Evolutionary conservation across 1,140 invertebrate species (phyloP).

Genomic region (Drosophila asahinai): DNA sequence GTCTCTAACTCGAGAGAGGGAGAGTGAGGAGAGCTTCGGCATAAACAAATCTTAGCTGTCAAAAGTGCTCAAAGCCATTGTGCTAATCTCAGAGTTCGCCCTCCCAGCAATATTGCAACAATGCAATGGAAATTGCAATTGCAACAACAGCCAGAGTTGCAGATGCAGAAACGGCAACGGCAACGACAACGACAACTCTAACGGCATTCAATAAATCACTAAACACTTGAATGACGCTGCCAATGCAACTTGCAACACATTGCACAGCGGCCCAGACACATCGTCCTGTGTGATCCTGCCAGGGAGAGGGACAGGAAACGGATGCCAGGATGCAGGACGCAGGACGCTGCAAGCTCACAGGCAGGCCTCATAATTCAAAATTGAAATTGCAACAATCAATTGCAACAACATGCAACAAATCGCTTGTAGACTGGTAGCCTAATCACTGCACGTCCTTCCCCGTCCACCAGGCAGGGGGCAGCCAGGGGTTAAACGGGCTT

Average conservation of each 20-base stretch:
- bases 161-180: constrained; percentile 35
- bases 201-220: constrained; percentile 85
- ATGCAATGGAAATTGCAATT: constrained; percentile 16
- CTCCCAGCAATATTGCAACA: constrained; percentile 7
- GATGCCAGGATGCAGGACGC: constrained; percentile 19
- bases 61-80: constrained; percentile 83
- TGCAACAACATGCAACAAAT: constrained; percentile 84
- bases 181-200: constrained; percentile 55
- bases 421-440: constrained; percentile 69
- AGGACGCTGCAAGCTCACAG: constrained; percentile 60
- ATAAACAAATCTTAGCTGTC: constrained; percentile 82
- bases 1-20: neutral
- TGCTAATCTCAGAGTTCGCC: constrained; percentile 66
- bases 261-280: constrained; percentile 54
- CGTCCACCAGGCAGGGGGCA: neutral
- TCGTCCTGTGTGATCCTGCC: constrained; percentile 10
- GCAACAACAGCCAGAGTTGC: neutral
- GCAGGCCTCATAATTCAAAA: constrained; percentile 81
- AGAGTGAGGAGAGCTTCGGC: constrained; percentile 24
- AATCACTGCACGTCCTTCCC: constrained; percentile 71
- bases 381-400: constrained; percentile 85
- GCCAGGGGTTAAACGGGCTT: neutral
- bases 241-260: constrained; percentile 83
- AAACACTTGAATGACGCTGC: constrained; percentile 84
- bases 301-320: constrained; percentile 41